Evolutionary conservation across 2,888 invertebrate genomes (phyloP).

Genomic region (Pollenia labialis): DNA sequence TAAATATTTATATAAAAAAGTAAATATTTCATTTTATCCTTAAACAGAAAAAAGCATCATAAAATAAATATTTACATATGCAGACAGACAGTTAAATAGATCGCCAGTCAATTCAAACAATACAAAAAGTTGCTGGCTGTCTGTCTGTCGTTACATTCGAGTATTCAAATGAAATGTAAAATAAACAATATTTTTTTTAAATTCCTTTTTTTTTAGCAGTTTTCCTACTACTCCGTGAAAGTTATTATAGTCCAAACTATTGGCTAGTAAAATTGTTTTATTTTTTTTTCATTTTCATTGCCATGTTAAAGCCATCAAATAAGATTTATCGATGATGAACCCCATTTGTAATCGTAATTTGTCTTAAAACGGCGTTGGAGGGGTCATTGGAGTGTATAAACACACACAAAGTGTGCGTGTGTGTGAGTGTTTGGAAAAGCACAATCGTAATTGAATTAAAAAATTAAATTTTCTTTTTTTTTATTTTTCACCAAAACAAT

Average conservation of each 20-base stretch:
- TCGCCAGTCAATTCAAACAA: slow-evolving; percentile 68
- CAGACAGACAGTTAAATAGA: slow-evolving; percentile 76
- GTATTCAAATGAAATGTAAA: slow-evolving; percentile 64
- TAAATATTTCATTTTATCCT: slow-evolving; percentile 46
- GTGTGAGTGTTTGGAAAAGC: slow-evolving; percentile 39
- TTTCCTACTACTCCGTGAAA: not conserved
- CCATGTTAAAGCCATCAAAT: slow-evolving; percentile 61
- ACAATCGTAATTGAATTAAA: slow-evolving; percentile 70
- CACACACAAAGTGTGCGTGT: not conserved
- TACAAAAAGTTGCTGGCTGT: slow-evolving; percentile 1
- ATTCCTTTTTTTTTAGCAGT: not conserved
- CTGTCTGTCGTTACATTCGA: not conserved
- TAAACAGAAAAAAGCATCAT: slow-evolving; percentile 72
- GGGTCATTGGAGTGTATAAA: slow-evolving; percentile 41
- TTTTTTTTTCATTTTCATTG: slow-evolving; percentile 51
- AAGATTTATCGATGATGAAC: slow-evolving; percentile 67
- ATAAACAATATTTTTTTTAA: slow-evolving; percentile 60
- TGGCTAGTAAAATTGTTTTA: slow-evolving; percentile 31
- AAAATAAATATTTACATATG: slow-evolving; percentile 82
- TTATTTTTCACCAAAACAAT: slow-evolving; percentile 39
- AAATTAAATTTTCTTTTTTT: slow-evolving; percentile 46
- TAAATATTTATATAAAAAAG: slow-evolving; percentile 27
- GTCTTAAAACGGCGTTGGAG: not conserved
- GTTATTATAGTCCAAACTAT: slow-evolving; percentile 58
- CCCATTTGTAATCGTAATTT: slow-evolving; percentile 58